phyloP scores from a whole-genome alignment of 2,113 vertebrate genomes.

The Sterna hirundo region DNA sequence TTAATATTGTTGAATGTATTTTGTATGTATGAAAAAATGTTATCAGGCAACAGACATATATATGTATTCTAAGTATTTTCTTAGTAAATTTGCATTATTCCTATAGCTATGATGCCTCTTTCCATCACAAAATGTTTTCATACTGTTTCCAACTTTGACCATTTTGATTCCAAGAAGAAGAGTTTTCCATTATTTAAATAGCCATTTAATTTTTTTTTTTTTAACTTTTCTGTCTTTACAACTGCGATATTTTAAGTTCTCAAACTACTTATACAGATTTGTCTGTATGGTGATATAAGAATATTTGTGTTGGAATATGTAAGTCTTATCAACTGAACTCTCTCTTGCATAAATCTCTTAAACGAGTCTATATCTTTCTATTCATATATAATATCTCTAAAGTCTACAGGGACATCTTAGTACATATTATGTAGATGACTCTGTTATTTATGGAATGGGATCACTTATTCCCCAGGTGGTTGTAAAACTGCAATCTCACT shows the following conservation, averaged over 20 bases:
- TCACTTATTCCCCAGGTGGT: slow-evolving; percentile 57
- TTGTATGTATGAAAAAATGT: background rate
- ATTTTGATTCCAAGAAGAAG: background rate
- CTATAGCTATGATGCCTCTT: background rate
- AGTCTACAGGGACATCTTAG: slow-evolving; percentile 50
- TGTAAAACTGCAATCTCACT: slow-evolving; percentile 71
- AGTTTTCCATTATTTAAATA: background rate
- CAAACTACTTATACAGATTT: background rate
- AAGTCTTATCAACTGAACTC: background rate
- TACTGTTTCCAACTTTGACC: background rate
- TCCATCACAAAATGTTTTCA: background rate
- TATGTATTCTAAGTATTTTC: background rate
- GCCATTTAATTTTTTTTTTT: background rate
- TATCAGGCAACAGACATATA: background rate
- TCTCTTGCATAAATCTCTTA: background rate
- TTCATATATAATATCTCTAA: slow-evolving; percentile 1
- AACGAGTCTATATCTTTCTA: background rate
- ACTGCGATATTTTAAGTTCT: background rate
- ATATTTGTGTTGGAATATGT: background rate
- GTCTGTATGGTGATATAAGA: background rate
- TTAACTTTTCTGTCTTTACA: background rate
- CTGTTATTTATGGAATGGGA: slow-evolving; percentile 73
- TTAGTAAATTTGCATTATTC: background rate
- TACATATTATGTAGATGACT: slow-evolving; percentile 72
- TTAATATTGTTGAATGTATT: background rate